phyloP scores from a whole-genome alignment of 2,113 vertebrate species.

The Saimiri boliviensis region DNA sequence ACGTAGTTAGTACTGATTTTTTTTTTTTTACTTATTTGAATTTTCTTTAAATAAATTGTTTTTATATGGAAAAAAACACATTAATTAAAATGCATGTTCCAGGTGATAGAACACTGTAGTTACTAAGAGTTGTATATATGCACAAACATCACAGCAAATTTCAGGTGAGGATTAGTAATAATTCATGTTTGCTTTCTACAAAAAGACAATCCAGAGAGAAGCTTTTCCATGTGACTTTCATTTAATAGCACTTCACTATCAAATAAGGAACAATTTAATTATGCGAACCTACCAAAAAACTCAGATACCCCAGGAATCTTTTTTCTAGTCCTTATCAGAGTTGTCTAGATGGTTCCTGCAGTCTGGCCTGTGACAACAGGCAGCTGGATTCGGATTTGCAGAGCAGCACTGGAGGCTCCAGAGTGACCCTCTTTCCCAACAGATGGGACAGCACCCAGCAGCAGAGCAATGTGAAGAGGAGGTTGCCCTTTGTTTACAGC shows the following conservation, averaged over 20 bases:
- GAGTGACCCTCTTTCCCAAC: background rate
- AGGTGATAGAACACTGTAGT: background rate
- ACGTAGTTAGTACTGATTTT: background rate
- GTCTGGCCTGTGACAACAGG: background rate
- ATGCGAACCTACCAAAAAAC: background rate
- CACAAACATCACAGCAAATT: background rate
- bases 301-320: background rate
- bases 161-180: constrained; percentile 21
- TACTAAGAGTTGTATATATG: background rate
- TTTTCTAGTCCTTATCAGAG: background rate
- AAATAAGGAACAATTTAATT: constrained; percentile 31
- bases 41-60: constrained; percentile 16
- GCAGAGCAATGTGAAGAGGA: background rate
- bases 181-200: background rate
- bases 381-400: background rate
- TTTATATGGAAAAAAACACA: background rate
- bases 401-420: background rate
- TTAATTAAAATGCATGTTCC: background rate
- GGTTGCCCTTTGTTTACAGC: background rate
- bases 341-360: background rate
- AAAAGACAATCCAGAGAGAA: background rate
- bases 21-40: background rate
- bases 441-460: background rate
- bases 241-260: background rate
- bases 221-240: constrained; percentile 25